Evolutionary conservation across 1,140 invertebrate genomes (phyloP).

Genomic region (Idris sp.): DNA sequence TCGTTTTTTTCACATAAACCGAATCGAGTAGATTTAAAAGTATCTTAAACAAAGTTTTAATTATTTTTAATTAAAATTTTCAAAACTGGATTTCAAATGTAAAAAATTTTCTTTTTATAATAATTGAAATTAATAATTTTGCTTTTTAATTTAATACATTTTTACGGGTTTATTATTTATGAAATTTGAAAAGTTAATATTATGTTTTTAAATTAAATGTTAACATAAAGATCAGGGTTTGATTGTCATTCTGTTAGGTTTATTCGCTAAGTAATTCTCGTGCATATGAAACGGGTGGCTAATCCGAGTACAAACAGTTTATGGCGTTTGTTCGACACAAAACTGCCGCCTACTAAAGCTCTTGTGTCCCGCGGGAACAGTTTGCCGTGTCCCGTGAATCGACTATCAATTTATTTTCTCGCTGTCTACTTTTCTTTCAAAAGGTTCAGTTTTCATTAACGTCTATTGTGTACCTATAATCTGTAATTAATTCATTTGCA

Average conservation of each 20-base stretch:
- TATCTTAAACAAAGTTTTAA: no score
- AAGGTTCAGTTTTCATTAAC: conserved; percentile 63
- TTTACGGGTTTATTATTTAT: no score
- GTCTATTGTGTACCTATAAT: conserved; percentile 57
- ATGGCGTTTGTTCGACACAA: conserved; percentile 71
- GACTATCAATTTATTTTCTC: conserved; percentile 76
- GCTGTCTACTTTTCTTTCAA: conserved; percentile 69
- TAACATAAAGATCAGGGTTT: conserved; percentile 25
- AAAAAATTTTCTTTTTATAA: no score
- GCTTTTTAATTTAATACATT: no score
- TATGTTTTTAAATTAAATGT: conserved; percentile 30
- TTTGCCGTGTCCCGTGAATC: conserved; percentile 72
- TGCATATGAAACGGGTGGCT: conserved; percentile 63
- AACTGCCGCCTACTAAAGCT: conserved; percentile 58
- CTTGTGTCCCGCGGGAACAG: conserved; percentile 71
- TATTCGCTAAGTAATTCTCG: conserved; percentile 62
- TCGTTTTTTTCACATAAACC: no score
- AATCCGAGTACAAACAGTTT: conserved; percentile 76
- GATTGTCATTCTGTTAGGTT: conserved; percentile 54
- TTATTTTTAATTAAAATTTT: no score
- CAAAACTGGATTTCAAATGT: no score
- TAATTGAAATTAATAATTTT: no score
- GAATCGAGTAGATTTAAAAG: no score
- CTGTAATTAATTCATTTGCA: conserved; percentile 54
- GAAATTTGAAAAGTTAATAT: no score